phyloP scores from a whole-genome alignment of 2,113 vertebrate species.

The Atlantisia rogersi region DNA sequence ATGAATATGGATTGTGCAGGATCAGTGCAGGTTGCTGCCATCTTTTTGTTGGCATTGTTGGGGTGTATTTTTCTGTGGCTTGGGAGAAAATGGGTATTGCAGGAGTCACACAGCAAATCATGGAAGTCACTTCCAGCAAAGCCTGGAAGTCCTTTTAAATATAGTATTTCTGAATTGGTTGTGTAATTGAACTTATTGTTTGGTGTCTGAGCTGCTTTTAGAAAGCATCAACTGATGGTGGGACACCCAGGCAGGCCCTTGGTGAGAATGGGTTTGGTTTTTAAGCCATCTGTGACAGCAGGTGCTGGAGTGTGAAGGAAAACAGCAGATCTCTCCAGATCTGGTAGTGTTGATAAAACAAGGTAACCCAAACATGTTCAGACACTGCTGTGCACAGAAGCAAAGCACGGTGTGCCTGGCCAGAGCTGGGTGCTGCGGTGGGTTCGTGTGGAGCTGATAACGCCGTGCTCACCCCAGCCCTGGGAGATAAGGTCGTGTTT shows the following conservation, averaged over 20 bases:
- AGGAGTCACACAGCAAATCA: background rate
- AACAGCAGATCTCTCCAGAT: constrained; percentile 1
- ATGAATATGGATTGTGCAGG: background rate
- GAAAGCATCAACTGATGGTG: background rate
- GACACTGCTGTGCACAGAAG: background rate
- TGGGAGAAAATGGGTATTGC: background rate
- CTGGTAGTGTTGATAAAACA: background rate
- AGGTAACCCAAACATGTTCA: constrained; percentile 7
- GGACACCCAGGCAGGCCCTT: background rate
- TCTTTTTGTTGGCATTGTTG: too few relatives aligned
- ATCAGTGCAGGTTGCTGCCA: background rate
- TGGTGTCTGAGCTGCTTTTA: background rate
- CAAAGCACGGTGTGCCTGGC: accelerated
- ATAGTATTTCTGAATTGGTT: background rate
- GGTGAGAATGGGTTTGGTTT: background rate
- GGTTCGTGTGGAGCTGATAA: background rate
- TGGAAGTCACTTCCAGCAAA: background rate
- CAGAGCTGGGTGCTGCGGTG: background rate
- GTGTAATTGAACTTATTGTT: background rate
- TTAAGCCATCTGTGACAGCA: background rate
- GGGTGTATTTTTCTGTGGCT: background rate
- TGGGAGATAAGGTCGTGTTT: background rate
- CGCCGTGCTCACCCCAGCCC: background rate
- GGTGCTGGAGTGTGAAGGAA: constrained; percentile 3
- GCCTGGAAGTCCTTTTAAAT: background rate